Conservation (phyloP, 2,797 vertebrate species). For the Enoplosus armatus region DNA sequence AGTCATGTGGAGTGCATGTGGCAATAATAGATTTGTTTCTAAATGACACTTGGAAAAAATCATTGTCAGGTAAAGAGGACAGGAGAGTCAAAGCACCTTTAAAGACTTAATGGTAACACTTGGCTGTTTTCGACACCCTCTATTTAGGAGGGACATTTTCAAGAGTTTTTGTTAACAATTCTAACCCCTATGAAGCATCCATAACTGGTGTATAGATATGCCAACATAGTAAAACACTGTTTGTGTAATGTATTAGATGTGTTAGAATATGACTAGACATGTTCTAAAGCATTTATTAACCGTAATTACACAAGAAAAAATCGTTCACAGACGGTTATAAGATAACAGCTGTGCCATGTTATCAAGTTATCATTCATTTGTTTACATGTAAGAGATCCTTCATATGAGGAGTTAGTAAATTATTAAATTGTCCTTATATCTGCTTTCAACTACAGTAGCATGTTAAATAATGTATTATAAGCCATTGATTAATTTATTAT, state of each 20-base stretch:
- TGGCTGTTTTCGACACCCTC: background rate
- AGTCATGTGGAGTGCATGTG: slow-evolving; percentile 59
- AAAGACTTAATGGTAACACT: slow-evolving; percentile 2
- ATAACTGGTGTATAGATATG: background rate
- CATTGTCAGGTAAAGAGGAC: slow-evolving; percentile 41
- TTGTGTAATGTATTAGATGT: too few species aligned
- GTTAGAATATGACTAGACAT: background rate
- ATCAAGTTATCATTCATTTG: background rate
- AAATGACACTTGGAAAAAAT: slow-evolving; percentile 55
- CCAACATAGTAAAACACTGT: background rate
- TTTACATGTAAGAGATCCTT: background rate
- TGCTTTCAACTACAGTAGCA: background rate
- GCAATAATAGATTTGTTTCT: slow-evolving; percentile 72
- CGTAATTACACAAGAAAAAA: background rate
- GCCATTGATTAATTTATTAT: background rate
- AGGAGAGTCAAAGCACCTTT: slow-evolving; percentile 19
- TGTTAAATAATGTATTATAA: background rate
- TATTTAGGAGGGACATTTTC: background rate
- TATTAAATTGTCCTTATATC: background rate
- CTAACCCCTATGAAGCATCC: background rate
- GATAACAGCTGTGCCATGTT: background rate
- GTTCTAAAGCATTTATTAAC: background rate
- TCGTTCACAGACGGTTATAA: background rate
- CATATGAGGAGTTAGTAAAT: background rate
- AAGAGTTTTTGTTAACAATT: background rate